phyloP scores from a whole-genome alignment of 2,888 invertebrate genomes.

The Agonopterix arenella region DNA sequence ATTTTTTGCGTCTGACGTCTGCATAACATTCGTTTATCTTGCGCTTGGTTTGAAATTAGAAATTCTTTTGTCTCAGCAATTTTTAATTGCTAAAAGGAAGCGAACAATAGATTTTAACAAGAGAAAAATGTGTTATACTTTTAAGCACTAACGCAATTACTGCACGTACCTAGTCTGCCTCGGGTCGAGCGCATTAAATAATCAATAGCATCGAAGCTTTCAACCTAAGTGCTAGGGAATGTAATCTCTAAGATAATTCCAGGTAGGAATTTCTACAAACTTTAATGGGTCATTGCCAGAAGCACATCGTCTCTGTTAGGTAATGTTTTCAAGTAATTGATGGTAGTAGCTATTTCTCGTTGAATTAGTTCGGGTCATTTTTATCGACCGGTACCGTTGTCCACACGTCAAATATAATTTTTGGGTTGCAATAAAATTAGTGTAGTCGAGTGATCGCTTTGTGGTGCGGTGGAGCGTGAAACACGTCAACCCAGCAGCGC shows the following conservation, averaged over 20 bases:
- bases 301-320: too few species aligned
- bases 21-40: slow-evolving; percentile 61
- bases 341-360: too few species aligned
- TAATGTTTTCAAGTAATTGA: too few species aligned
- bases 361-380: too few species aligned
- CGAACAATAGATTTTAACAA: slow-evolving; percentile 40
- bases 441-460: slow-evolving; percentile 32
- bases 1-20: slow-evolving; percentile 37
- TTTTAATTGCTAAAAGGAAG: slow-evolving; percentile 61
- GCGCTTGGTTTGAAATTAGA: slow-evolving; percentile 58
- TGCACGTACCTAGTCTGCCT: not conserved
- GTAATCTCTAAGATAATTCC: not conserved
- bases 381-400: not conserved
- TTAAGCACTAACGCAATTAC: not conserved
- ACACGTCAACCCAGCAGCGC: not conserved
- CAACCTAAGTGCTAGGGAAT: not conserved
- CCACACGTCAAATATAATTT: slow-evolving; percentile 15
- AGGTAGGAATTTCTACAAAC: too few species aligned
- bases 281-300: too few species aligned
- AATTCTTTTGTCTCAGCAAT: slow-evolving; percentile 61
- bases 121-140: slow-evolving; percentile 25
- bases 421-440: slow-evolving; percentile 26
- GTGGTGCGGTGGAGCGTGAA: slow-evolving; percentile 38
- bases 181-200: not conserved
- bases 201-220: not conserved